Conservation (phyloP, 2,113 vertebrate species). For the Brienomyrus longianalis region DNA sequence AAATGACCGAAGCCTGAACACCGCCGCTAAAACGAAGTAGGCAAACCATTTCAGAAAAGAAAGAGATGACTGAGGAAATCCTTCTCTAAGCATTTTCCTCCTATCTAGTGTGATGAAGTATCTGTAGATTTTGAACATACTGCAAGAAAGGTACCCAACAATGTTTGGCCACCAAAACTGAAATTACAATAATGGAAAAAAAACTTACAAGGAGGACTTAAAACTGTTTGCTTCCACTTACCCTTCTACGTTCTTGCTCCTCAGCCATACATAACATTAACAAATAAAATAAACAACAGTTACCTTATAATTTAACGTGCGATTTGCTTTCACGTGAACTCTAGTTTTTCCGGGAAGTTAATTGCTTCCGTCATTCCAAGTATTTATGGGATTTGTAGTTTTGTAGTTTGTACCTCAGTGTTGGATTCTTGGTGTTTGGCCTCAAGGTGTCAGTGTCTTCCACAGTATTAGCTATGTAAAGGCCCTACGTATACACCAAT, state of each 20-base stretch:
- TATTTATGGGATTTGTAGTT: slow-evolving; percentile 45
- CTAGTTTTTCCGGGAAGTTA: not conserved
- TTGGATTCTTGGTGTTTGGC: not conserved
- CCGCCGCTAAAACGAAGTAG: not conserved
- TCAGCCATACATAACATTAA: not conserved
- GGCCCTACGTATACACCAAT: not conserved
- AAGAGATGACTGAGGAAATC: not conserved
- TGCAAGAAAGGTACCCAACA: not conserved
- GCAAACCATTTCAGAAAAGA: not conserved
- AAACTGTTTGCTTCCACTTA: not conserved
- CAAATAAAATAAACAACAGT: not conserved
- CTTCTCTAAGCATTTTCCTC: not conserved
- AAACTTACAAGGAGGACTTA: not conserved
- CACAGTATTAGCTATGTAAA: not conserved
- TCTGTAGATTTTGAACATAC: not conserved
- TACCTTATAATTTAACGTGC: not conserved
- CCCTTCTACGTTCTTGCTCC: not conserved
- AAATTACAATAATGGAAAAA: not conserved
- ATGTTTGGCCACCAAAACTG: not conserved
- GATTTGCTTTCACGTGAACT: not conserved
- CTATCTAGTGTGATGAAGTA: not conserved
- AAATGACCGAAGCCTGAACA: not conserved
- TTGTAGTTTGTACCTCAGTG: not conserved
- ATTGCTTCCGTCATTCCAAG: not conserved
- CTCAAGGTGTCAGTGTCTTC: slow-evolving; percentile 14